Base-by-base conservation (phyloP, 1,140 invertebrate genomes). In the Nasonia giraulti region DNA sequence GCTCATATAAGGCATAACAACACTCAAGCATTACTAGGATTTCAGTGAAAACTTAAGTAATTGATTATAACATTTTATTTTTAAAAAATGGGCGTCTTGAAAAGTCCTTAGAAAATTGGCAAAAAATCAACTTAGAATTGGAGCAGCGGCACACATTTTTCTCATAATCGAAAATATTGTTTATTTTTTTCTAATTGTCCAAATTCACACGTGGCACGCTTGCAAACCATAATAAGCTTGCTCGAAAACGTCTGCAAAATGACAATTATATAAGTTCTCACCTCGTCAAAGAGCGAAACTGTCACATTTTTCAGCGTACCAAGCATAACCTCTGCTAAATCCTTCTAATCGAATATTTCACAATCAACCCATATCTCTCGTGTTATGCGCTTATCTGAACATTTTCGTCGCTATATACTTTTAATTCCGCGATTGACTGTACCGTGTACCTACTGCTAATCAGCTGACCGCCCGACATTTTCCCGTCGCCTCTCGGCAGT, bases 181-280 rank as follows among this genome's bases (percentile, higher is more conserved):
- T 62, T 55, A 55, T 55, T 55, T 55, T 55, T n/a, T 62, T 40
- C 37, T 37, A 40, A 44, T 75, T 75, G 73, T 77, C 47, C 40
- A 55, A 44, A 77, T 23, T 8, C 66, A 31, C 75, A 83, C 47
- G 44, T 78, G 40, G 66, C 6, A 47, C 2, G 27, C 50, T 68
- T 71, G 40, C 5, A 50, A 78, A 55, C 27, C 20, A 71, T 37
- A 47, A 78, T 44, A 27, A 79, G 77, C 37, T 55, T 1, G 23
- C 17, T 69, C 20, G 17, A 74, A 82, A 82, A 74, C 71, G n/a
- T 40, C 27, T 37, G 17, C 23, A 71, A 23, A 73, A 40, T 73
- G 31, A 73, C 3, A 80, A 80, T 84, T 84, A 84, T 31, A 55
- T 84, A 84, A 84, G 77, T 31, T 33, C 77, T 80, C 12, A 84